Percentiles rank a stretch among this genome's conserved stretches.
Evolutionary conservation across 2,113 vertebrate genomes (phyloP).

Genomic region (Lontra canadensis): DNA sequence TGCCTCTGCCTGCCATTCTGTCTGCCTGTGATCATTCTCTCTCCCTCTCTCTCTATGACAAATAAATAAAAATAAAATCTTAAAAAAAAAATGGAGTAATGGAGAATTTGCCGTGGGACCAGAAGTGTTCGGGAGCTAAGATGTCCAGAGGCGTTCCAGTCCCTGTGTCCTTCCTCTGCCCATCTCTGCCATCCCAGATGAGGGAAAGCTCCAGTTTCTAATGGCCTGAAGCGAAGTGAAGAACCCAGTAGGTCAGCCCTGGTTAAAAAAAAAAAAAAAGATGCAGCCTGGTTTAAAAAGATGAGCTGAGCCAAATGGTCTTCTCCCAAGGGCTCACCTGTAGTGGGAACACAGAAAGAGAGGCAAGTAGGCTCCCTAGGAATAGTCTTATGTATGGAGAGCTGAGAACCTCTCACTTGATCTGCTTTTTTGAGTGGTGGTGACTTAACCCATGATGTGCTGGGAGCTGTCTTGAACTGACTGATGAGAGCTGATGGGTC

Average conservation of each 20-base stretch:
- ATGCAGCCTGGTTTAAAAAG: neutral
- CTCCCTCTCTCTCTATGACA: no score
- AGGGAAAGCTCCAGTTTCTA: neutral
- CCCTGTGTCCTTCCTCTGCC: neutral
- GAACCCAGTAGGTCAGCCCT: neutral
- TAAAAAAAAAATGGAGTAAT: neutral
- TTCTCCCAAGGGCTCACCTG: neutral
- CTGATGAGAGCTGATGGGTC: neutral
- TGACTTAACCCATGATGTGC: neutral
- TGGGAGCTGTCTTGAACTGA: neutral
- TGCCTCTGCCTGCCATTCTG: no score
- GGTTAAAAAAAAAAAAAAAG: neutral
- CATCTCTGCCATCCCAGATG: neutral
- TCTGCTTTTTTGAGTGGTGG: neutral
- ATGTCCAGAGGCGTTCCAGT: neutral
- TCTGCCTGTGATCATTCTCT: no score
- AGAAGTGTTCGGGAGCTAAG: neutral
- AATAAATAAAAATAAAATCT: no score
- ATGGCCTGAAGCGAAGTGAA: neutral
- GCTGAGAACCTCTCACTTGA: neutral
- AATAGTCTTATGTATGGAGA: neutral
- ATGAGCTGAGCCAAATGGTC: neutral
- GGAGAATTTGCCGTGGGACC: neutral
- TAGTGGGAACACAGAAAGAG: neutral
- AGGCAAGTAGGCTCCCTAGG: neutral